phyloP scores from a whole-genome alignment of 92 coral and sea anemone genomes.

The Zoanthus solanderi region DNA sequence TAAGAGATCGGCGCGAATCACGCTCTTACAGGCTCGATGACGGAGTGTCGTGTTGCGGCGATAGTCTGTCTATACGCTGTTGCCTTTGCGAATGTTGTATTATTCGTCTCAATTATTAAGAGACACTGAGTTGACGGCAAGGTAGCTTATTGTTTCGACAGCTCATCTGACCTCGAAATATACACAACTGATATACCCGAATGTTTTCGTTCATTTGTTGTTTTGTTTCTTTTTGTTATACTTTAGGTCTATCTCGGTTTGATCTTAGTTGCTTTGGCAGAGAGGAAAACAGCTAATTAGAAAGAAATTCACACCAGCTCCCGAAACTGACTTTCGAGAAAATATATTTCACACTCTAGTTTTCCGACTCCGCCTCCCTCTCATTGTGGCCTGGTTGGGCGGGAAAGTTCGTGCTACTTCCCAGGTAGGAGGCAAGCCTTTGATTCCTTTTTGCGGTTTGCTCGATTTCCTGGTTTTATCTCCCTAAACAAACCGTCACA shows the following conservation, averaged over 20 bases:
- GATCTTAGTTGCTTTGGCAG: slow-evolving; percentile 21
- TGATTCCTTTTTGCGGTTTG: slow-evolving; percentile 78
- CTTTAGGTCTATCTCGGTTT: slow-evolving; percentile 12
- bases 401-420: slow-evolving; percentile 90
- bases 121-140: slow-evolving; percentile 54
- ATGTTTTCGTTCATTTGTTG: background rate
- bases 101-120: slow-evolving; percentile 50
- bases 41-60: slow-evolving; percentile 21
- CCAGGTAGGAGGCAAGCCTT: slow-evolving; percentile 88
- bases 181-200: slow-evolving; percentile 40
- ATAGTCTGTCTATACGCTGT: slow-evolving; percentile 23
- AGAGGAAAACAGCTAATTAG: slow-evolving; percentile 80
- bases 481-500: slow-evolving; percentile 26
- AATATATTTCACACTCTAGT: slow-evolving; percentile 86
- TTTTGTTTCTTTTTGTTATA: background rate
- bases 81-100: slow-evolving; percentile 39
- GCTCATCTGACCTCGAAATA: slow-evolving; percentile 50
- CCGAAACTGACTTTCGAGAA: slow-evolving; percentile 80
- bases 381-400: slow-evolving; percentile 89
- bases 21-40: slow-evolving; percentile 20
- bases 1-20: slow-evolving; percentile 29
- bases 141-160: slow-evolving; percentile 54
- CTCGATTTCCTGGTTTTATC: slow-evolving; percentile 52
- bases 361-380: slow-evolving; percentile 94
- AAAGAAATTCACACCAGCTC: slow-evolving; percentile 84